These are phyloP conservation scores for Sphecodes monilicornis DNA, from an alignment of 2,888 invertebrate genomes.

Conservation along the genomic window DNA sequence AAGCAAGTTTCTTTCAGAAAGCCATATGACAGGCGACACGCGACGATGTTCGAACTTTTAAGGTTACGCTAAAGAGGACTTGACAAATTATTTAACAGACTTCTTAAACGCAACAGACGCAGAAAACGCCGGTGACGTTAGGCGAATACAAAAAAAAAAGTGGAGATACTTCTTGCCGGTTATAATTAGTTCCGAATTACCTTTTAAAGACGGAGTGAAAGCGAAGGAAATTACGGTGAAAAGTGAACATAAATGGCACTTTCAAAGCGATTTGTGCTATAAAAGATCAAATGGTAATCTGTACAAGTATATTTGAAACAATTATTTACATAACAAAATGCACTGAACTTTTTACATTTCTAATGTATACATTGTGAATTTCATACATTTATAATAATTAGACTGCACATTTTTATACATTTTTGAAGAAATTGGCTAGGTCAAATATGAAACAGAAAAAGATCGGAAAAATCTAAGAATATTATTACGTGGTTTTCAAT, in stretches of 20 bases:
- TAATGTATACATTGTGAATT: no score
- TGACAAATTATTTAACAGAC: constrained; percentile 9
- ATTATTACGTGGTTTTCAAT: no score
- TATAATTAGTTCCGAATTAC: neutral
- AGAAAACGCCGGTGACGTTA: neutral
- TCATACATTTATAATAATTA: no score
- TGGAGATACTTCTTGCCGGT: neutral
- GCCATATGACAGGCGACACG: constrained; percentile 30
- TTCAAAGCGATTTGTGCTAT: neutral
- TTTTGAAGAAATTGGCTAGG: no score
- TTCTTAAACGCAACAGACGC: neutral
- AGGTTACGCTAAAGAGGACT: neutral
- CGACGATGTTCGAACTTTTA: constrained; percentile 23
- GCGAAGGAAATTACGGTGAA: neutral
- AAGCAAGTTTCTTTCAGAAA: constrained; percentile 51
- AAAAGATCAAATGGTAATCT: neutral
- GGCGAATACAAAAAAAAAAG: neutral
- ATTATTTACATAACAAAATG: no score
- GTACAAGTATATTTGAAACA: neutral
- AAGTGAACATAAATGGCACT: neutral
- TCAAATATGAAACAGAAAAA: no score
- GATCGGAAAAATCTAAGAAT: no score
- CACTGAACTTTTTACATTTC: no score
- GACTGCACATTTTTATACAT: no score
- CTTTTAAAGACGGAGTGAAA: neutral